These are phyloP conservation scores for Melanophora roralis DNA, from an alignment of 2,888 invertebrate genomes.

Conservation along the genomic window DNA sequence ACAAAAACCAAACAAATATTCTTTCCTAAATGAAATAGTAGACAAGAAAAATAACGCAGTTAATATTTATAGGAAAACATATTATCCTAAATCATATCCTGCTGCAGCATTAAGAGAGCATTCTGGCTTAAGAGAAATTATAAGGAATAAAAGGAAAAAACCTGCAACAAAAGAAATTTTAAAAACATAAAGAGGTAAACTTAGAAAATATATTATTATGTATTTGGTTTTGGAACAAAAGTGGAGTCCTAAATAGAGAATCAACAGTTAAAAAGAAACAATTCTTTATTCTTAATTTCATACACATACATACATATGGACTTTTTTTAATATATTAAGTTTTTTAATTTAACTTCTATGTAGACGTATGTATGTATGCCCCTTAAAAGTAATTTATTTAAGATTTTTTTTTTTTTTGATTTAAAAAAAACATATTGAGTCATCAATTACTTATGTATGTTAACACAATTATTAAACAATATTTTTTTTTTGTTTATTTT, in stretches of 20 bases:
- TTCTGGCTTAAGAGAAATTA: neutral
- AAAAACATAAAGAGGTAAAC: constrained; percentile 33
- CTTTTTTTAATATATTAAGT: neutral
- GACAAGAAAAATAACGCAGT: neutral
- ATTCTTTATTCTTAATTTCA: no score
- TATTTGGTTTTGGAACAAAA: no score
- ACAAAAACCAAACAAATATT: constrained; percentile 30
- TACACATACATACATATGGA: no score
- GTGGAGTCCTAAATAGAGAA: no score
- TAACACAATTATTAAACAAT: neutral
- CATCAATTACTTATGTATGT: constrained; percentile 33
- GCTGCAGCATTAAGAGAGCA: constrained; percentile 19
- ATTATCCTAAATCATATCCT: neutral
- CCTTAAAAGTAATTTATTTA: neutral
- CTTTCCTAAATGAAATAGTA: neutral
- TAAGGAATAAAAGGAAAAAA: neutral
- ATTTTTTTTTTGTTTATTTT: neutral
- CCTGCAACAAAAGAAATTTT: neutral
- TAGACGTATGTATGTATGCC: neutral
- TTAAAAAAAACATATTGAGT: constrained; percentile 37
- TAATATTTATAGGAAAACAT: neutral
- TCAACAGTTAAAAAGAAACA: no score
- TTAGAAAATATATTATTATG: no score
- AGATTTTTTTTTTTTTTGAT: constrained; percentile 4
- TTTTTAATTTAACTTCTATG: neutral